These are phyloP conservation scores for Phyllostomus hastatus DNA, from an alignment of 2,113 vertebrate species.

Conservation along the genomic window DNA sequence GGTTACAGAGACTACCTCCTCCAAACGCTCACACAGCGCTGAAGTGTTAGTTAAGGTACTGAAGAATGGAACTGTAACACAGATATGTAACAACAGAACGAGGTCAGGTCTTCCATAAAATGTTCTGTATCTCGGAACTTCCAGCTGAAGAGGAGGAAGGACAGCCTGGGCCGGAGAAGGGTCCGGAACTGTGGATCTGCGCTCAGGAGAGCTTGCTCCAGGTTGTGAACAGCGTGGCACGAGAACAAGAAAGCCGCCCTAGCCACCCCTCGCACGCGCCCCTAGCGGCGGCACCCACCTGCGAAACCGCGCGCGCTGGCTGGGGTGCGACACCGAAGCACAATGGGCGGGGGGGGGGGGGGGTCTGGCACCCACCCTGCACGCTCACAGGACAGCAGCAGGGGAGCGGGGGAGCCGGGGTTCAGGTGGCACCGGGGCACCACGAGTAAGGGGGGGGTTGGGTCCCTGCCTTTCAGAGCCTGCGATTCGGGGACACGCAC, in stretches of 20 bases:
- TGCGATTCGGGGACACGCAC: neutral
- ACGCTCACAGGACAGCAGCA: neutral
- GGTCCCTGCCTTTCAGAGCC: neutral
- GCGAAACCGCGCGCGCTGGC: neutral
- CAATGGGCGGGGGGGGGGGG: too few species aligned
- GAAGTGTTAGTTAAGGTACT: neutral
- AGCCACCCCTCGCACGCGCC: neutral
- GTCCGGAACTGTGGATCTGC: neutral
- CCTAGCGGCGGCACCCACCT: neutral
- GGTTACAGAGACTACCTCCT: neutral
- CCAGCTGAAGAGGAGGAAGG: neutral
- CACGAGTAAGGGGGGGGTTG: neutral
- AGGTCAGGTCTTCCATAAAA: neutral
- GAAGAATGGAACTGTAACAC: neutral
- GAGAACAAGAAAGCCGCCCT: too few species aligned
- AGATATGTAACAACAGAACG: neutral
- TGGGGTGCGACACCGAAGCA: neutral
- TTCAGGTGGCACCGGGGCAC: neutral
- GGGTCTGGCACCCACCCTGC: too few species aligned
- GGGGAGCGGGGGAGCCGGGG: neutral
- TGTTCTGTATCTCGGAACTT: neutral
- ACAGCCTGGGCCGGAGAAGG: neutral
- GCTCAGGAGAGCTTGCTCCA: neutral
- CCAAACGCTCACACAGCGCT: neutral
- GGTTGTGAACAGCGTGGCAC: neutral